Base-by-base conservation (phyloP, 2,797 vertebrate species). In the Myotis daubentonii region DNA sequence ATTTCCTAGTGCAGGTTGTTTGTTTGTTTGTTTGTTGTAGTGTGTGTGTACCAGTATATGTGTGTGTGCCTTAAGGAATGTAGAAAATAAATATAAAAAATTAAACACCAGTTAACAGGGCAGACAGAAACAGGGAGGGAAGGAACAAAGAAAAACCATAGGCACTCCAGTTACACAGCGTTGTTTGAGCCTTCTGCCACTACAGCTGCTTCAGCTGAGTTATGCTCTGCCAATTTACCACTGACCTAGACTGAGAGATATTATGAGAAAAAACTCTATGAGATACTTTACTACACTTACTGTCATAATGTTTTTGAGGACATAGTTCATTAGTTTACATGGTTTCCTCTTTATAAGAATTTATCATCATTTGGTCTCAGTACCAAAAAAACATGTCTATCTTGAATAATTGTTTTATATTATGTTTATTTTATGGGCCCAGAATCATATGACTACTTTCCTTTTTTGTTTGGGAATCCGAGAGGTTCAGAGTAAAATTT, bases 361-460 rank as follows among this genome's bases (percentile, higher is more conserved):
- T 74, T 78, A 60, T 91, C 30, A 90, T 7, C 74, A 78, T 91
- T 91, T 90, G n/a, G 5, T 93, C 55, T 87, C 51, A 70, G 7
- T 68, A 85, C 8, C 36, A 88, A 87, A 66, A 51, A 51, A 83
- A 38, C 5, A 47, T 8, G 2, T 55, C 28, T 93, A 49, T 60
- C 4, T 13, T 75, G 2, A 81, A 86, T 12, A 72, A 74, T 55
- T 80, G 12, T 13, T 90, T 71, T 88, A 28, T 33, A 78, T 81
- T 17, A 53, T 22, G 28, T 90, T 92, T 87, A 94, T 82, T 93
- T 68, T 90, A 80, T 30, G 4, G 49, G n/a, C 51, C 51, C 20
- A 84, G 38, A 90, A 91, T 91, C 36, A 82, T 30, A 7, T 78
- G 17, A n/a, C 71, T 78, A 60, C 57, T 74, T 49, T 47, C 2